phyloP scores from a whole-genome alignment of 2,113 vertebrate species.

The Psilopsiagon aymara region DNA sequence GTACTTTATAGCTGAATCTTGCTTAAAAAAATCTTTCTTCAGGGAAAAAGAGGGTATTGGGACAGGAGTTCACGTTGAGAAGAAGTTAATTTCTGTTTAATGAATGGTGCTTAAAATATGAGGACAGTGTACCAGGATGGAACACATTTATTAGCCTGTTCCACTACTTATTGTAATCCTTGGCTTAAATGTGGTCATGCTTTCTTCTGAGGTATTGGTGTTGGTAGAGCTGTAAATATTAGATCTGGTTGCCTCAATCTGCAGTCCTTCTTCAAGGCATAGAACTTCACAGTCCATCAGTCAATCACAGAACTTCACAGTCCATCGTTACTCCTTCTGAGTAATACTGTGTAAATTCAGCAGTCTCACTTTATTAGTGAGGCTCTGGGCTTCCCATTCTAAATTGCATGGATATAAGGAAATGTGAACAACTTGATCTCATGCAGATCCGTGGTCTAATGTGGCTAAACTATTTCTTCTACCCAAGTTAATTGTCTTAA shows the following conservation, averaged over 20 bases:
- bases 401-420: not conserved
- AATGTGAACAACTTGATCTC: accelerated
- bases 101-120: not conserved
- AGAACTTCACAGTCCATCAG: not conserved
- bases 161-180: not conserved
- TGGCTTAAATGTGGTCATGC: not conserved
- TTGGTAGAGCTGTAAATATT: not conserved
- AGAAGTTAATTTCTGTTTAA: not conserved
- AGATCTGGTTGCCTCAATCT: not conserved
- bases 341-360: not conserved
- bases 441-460: not conserved
- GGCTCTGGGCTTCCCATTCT: not conserved
- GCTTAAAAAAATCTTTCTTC: not conserved
- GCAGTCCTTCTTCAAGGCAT: not conserved
- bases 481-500: not conserved
- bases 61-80: not conserved
- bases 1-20: not conserved
- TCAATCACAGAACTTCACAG: not conserved
- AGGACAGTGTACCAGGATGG: not conserved
- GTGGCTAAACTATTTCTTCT: not conserved
- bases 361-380: not conserved
- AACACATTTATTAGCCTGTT: not conserved
- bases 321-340: not conserved
- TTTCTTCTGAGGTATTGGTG: not conserved
- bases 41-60: not conserved